phyloP scores from a whole-genome alignment of 2,888 invertebrate genomes.

The Omphaloscelis lunosa region DNA sequence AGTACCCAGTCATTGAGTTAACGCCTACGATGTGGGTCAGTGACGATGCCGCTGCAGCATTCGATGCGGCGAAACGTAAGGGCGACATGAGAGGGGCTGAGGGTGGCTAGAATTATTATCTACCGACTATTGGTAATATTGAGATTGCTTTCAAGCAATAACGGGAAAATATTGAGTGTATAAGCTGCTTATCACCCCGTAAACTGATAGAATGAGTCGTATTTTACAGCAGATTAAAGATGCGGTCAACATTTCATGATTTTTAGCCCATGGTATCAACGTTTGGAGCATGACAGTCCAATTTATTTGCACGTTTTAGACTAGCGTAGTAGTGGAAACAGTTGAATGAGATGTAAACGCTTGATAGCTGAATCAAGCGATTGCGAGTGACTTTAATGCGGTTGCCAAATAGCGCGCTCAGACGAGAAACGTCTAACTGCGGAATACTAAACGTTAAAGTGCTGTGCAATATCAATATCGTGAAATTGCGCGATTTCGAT shows the following conservation, averaged over 20 bases:
- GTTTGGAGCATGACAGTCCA: not conserved
- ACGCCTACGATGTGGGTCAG: conserved; percentile 84
- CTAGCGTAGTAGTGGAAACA: conserved; percentile 1
- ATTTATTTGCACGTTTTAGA: conserved; percentile 14
- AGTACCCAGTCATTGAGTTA: conserved; percentile 75
- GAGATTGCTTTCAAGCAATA: conserved; percentile 45
- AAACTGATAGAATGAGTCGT: not conserved
- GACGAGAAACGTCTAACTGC: conserved; percentile 20
- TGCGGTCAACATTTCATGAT: conserved; percentile 1
- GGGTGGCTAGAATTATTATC: conserved; percentile 68
- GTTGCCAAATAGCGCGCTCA: conserved; percentile 40
- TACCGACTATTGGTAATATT: conserved; percentile 51
- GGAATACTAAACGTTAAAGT: conserved; percentile 22
- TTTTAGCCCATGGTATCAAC: not conserved
- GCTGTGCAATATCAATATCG: conserved; percentile 44
- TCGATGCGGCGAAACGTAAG: conserved; percentile 81
- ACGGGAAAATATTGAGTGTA: conserved; percentile 26
- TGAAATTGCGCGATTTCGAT: conserved; percentile 35
- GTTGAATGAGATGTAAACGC: conserved; percentile 38
- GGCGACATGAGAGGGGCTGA: conserved; percentile 79
- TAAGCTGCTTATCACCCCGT: conserved; percentile 34
- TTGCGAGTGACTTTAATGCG: conserved; percentile 41
- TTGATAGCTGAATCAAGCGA: conserved; percentile 41
- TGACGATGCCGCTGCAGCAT: conserved; percentile 78
- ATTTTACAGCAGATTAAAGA: conserved; percentile 9